Percentiles rank a stretch among this genome's conserved stretches.
These are phyloP conservation scores for Equus przewalskii DNA, from an alignment of 2,113 vertebrate genomes.

Conservation along the genomic window DNA sequence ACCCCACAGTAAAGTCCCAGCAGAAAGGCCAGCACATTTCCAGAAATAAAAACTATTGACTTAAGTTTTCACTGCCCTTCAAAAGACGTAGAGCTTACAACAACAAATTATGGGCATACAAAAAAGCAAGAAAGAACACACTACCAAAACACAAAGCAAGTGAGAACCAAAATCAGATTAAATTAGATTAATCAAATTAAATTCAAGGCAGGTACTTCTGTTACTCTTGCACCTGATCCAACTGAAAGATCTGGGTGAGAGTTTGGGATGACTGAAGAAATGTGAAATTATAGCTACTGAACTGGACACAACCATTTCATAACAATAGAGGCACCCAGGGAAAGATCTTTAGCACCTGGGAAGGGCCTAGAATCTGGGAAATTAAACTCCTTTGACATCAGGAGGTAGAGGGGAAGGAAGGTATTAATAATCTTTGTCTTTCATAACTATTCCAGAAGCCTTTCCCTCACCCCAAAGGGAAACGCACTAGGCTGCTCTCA, in stretches of 20 bases:
- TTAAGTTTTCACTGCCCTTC: neutral
- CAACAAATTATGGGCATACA: neutral
- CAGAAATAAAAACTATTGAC: neutral
- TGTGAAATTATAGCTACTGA: neutral
- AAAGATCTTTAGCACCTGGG: neutral
- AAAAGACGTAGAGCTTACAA: neutral
- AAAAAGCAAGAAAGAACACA: neutral
- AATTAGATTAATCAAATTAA: neutral
- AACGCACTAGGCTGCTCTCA: neutral
- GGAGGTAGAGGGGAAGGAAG: neutral
- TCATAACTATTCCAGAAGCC: neutral
- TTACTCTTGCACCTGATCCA: neutral
- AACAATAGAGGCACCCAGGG: neutral
- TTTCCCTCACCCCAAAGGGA: neutral
- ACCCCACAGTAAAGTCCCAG: neutral
- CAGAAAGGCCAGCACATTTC: neutral
- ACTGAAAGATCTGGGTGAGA: neutral
- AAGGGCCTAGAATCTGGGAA: neutral
- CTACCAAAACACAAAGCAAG: neutral
- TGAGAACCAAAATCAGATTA: neutral
- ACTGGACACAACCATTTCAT: neutral
- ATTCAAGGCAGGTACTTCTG: neutral
- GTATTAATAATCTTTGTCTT: neutral
- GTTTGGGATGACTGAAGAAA: neutral
- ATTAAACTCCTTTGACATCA: neutral